Evolutionary conservation across 2,797 vertebrate genomes (phyloP), one percentile per base, ranked within the genome.

Genomic region (Eupleurogrammus muticus): DNA sequence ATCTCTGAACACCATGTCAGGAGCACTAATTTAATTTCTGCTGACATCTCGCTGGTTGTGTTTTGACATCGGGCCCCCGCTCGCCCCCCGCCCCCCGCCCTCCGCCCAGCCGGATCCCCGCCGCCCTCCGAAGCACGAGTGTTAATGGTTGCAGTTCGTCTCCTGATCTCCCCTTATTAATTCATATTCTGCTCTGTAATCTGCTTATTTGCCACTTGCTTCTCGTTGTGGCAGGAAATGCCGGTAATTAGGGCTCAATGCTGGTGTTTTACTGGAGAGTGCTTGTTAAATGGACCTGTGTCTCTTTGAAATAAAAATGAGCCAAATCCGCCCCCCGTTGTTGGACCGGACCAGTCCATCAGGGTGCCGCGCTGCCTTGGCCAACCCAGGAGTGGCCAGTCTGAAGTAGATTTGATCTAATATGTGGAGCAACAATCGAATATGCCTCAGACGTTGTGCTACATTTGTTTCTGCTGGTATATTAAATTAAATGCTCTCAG

Each of bases 251-350:
- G 66, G 23, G 50, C 61, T 87, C 68, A 46, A 66, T 65, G 76
- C 79, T 56, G 44, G 59, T 55, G 66, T 84, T 88, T 76, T 36
- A 68, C 63, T 56, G 69, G 67, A 44, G 68, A 73, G 74, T 1
- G 78, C 87, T 90, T 76, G 83, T 90, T 90, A 87, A 81, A 77
- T 21, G 72, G 82, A 86, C 85, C 66, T 24, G 69, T 9, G 52
- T 70, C n/a, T 28, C 80, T 84, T 82, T 83, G 70, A 81, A 64
- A 80, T 66, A 53, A 84, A 89, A 89, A 87, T 75, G 73, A 88
- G 77, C 77, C 80, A 80, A 56, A 82, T 82, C 78, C 78, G 19
- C 73, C 77, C n/a, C 70, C 56, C 61, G 44, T 76, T 74, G 81
- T 83, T 65, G 66, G 62, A 78, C 53, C 23, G 56, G 49, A 52